These are phyloP conservation scores for Etia nguti DNA, from an alignment of 2,113 vertebrate species.

Conservation along the genomic window DNA sequence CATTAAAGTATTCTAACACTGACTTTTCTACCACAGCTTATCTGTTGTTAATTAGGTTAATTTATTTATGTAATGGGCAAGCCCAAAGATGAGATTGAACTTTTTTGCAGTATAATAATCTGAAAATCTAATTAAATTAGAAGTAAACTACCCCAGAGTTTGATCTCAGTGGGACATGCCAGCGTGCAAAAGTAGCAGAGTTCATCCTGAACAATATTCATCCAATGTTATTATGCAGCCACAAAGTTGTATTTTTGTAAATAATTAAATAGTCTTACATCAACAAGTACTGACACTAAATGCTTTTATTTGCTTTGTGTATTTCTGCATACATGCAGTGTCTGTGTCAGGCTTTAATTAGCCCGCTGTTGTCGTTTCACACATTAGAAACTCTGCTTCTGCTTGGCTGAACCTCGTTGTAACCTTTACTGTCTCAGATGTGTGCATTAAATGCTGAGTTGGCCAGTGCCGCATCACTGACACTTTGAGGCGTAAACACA, in stretches of 20 bases:
- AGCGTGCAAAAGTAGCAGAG: not conserved
- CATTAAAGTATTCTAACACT: not conserved
- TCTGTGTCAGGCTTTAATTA: not conserved
- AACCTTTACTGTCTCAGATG: not conserved
- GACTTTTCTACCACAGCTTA: not conserved
- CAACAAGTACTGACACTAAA: not conserved
- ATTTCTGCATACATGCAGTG: not conserved
- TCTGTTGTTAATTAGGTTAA: not conserved
- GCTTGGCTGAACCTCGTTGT: not conserved
- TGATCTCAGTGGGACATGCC: not conserved
- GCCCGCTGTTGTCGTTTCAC: not conserved
- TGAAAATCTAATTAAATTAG: rapidly evolving
- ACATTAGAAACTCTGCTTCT: not conserved
- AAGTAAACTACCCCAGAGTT: not conserved
- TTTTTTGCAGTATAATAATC: not conserved
- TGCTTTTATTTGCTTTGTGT: not conserved
- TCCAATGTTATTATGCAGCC: not conserved
- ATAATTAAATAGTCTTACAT: not conserved
- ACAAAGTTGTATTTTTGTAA: not conserved
- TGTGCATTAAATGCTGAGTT: not conserved
- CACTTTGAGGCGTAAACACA: not conserved
- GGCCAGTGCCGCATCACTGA: not conserved
- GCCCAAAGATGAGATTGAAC: not conserved
- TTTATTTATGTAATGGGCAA: not conserved
- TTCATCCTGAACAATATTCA: rapidly evolving